These are phyloP conservation scores for Penaeus monodon DNA, from an alignment of 2,888 invertebrate species.

Conservation along the genomic window DNA sequence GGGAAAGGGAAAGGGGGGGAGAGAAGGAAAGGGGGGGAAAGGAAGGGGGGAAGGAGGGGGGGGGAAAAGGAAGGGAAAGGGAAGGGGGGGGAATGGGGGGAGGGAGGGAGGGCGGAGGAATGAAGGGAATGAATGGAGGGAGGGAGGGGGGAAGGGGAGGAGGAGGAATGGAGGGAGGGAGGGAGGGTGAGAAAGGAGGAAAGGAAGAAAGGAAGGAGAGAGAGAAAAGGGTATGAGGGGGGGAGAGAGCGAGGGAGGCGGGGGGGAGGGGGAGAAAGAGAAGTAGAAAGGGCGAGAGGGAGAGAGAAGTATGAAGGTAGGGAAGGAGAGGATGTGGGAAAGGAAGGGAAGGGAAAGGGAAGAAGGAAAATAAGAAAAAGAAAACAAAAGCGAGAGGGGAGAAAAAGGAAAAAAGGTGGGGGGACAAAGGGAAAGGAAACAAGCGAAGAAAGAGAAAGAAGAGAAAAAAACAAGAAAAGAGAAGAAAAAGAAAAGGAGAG, in stretches of 20 bases:
- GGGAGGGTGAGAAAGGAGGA: not conserved
- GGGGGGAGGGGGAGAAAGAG: not conserved
- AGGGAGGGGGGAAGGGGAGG: not conserved
- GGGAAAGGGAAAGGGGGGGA: not conserved
- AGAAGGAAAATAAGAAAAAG: not conserved
- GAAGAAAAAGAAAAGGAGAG: conserved; percentile 21
- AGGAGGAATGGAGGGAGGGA: not conserved
- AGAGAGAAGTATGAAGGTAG: no score
- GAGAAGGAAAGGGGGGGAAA: no score
- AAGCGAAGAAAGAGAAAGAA: not conserved
- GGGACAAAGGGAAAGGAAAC: not conserved
- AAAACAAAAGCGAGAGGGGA: no score
- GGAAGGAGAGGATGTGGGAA: not conserved
- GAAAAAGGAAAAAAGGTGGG: no score
- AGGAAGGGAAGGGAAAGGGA: not conserved
- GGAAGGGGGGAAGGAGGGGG: no score
- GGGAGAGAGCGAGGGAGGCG: not conserved
- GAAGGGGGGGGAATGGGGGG: not conserved
- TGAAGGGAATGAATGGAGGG: no score
- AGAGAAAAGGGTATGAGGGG: not conserved
- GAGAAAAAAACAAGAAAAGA: not conserved
- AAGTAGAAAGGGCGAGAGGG: not conserved
- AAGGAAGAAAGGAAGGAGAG: not conserved
- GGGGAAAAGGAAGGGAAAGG: not conserved
- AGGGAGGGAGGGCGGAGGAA: not conserved